Conservation (phyloP, 2,797 vertebrate species). For the Sebastes wilsoni region DNA sequence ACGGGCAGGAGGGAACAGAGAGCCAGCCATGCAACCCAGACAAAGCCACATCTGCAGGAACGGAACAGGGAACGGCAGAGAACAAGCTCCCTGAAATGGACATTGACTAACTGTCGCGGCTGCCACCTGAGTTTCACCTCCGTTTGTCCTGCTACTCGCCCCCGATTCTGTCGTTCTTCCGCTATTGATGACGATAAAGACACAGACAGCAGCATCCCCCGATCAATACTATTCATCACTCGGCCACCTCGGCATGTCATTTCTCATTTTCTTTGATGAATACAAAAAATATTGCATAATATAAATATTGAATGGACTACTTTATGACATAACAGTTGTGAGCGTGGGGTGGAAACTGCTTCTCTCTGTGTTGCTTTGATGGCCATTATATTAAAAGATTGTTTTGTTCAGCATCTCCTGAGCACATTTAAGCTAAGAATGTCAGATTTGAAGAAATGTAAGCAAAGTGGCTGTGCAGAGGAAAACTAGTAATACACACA, state of each 20-base stretch:
- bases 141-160: slow-evolving; percentile 23
- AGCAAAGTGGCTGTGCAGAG: slow-evolving; percentile 20
- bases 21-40: slow-evolving; percentile 63
- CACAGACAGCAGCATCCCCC: slow-evolving; percentile 49
- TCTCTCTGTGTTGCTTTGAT: slow-evolving; percentile 65
- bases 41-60: slow-evolving; percentile 66
- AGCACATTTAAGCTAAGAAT: slow-evolving; percentile 45
- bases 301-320: slow-evolving; percentile 46
- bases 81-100: slow-evolving; percentile 96
- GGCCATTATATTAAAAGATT: slow-evolving; percentile 45
- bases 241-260: slow-evolving; percentile 58
- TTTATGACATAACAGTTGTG: slow-evolving; percentile 41
- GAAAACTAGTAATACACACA: slow-evolving; percentile 24
- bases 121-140: slow-evolving; percentile 11
- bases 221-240: slow-evolving; percentile 50
- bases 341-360: slow-evolving; percentile 40
- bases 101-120: slow-evolving; percentile 87
- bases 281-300: slow-evolving; percentile 58
- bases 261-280: slow-evolving; percentile 52
- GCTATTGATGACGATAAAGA: slow-evolving; percentile 48
- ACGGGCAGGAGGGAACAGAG: slow-evolving; percentile 82
- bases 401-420: slow-evolving; percentile 56
- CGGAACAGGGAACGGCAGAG: slow-evolving; percentile 74
- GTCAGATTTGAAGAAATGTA: slow-evolving; percentile 38
- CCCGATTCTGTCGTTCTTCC: slow-evolving; percentile 33